Percentiles rank a stretch among this genome's conserved stretches.
phyloP scores from a whole-genome alignment of 2,797 vertebrate species.

The Loris lydekkerianus region DNA sequence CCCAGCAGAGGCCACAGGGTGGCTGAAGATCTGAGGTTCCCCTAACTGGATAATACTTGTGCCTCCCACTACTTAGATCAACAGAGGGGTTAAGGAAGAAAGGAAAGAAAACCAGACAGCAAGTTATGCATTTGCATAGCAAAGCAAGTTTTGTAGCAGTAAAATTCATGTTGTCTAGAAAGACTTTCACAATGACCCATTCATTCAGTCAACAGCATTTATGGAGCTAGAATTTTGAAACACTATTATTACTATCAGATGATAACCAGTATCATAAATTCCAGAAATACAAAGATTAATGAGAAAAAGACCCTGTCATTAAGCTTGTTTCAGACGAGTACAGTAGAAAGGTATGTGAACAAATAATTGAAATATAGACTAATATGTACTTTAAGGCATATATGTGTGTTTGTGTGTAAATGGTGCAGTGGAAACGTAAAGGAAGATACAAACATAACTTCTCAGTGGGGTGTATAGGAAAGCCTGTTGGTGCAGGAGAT shows the following conservation, averaged over 20 bases:
- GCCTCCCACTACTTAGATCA: neutral
- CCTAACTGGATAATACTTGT: neutral
- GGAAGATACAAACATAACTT: neutral
- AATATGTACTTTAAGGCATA: neutral
- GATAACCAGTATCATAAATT: neutral
- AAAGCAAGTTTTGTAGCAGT: neutral
- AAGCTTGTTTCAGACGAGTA: neutral
- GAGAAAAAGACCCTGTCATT: neutral
- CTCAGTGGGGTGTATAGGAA: neutral
- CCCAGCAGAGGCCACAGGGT: neutral
- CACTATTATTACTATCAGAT: neutral
- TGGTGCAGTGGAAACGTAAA: neutral
- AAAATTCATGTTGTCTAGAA: neutral
- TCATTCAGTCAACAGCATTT: neutral
- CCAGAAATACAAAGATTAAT: neutral
- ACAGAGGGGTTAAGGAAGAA: neutral
- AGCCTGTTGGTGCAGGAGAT: neutral
- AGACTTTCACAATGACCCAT: neutral
- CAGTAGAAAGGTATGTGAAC: neutral
- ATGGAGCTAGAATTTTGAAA: neutral
- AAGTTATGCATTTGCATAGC: neutral
- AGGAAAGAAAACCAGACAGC: neutral
- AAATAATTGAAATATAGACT: constrained; percentile 21
- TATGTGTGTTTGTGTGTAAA: neutral
- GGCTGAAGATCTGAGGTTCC: neutral